Percentiles rank a stretch among this genome's conserved stretches.
phyloP scores from a whole-genome alignment of 2,113 vertebrate genomes.

The Sterrhoptilus dennistouni region DNA sequence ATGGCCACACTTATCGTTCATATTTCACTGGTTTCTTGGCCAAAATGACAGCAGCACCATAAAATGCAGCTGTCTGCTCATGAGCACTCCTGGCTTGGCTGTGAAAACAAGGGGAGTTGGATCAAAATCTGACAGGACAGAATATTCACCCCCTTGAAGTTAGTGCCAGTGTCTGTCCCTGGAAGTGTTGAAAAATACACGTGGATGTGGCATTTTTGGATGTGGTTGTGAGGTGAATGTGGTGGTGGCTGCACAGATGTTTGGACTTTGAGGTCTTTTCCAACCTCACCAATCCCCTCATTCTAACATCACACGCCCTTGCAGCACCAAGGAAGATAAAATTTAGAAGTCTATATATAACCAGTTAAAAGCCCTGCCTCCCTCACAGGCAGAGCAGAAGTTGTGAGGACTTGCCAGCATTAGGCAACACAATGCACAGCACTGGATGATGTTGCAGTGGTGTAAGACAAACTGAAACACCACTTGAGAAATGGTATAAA shows the following conservation, averaged over 20 bases:
- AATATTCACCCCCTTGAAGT: background rate
- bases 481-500: background rate
- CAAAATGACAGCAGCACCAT: background rate
- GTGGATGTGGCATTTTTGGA: background rate
- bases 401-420: background rate
- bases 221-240: accelerated
- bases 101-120: background rate
- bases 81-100: background rate
- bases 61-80: background rate
- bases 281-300: background rate
- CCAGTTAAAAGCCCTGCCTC: background rate
- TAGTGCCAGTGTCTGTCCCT: background rate
- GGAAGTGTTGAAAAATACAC: background rate
- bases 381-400: background rate
- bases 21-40: background rate
- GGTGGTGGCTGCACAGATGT: background rate
- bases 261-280: background rate
- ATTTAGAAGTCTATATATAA: background rate
- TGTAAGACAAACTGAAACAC: background rate
- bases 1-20: background rate
- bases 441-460: background rate
- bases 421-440: background rate
- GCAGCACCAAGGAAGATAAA: background rate
- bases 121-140: background rate
- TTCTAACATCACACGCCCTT: background rate